phyloP scores from a whole-genome alignment of 2,797 vertebrate genomes.

The Eurystomus glaucurus region DNA sequence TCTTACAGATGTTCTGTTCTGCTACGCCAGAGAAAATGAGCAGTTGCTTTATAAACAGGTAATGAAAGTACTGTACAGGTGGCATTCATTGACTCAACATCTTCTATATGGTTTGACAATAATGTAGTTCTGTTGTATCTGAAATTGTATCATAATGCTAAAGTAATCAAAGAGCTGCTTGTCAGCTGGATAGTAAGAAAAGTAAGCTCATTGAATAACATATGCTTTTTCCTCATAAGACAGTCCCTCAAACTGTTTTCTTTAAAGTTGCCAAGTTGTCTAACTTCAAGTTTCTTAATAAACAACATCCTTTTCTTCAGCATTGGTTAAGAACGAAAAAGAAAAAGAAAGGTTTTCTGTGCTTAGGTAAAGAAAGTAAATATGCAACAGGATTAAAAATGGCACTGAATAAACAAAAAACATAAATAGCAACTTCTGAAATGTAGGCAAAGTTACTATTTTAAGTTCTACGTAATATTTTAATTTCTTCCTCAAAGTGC shows the following conservation, averaged over 20 bases:
- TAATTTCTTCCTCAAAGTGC: background rate
- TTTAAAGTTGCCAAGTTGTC: conserved; percentile 57
- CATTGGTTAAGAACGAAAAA: conserved; percentile 60
- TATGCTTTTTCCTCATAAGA: conserved; percentile 69
- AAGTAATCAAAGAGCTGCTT: conserved; percentile 76
- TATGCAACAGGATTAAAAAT: background rate
- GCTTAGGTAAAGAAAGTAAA: conserved; percentile 10
- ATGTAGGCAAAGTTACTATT: background rate
- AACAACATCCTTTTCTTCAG: conserved; percentile 46
- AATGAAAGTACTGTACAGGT: conserved; percentile 83
- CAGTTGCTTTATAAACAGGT: conserved; percentile 99
- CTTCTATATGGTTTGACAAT: conserved; percentile 76
- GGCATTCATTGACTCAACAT: conserved; percentile 75
- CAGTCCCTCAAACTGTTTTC: conserved; percentile 65
- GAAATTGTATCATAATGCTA: conserved; percentile 71
- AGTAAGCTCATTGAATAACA: conserved; percentile 68
- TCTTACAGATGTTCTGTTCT: conserved; percentile 99
- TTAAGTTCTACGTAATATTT: background rate
- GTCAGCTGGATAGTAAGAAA: conserved; percentile 66
- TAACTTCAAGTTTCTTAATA: conserved; percentile 67
- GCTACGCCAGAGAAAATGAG: conserved; percentile 98
- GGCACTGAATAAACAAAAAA: background rate
- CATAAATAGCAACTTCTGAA: background rate
- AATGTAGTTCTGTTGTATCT: conserved; percentile 75
- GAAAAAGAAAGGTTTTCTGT: conserved; percentile 52